A percentile compares a stretch with the other conserved stretches of the same genome.
phyloP scores from a whole-genome alignment of 2,888 invertebrate genomes.

The Cataglyphis altisquamis region DNA sequence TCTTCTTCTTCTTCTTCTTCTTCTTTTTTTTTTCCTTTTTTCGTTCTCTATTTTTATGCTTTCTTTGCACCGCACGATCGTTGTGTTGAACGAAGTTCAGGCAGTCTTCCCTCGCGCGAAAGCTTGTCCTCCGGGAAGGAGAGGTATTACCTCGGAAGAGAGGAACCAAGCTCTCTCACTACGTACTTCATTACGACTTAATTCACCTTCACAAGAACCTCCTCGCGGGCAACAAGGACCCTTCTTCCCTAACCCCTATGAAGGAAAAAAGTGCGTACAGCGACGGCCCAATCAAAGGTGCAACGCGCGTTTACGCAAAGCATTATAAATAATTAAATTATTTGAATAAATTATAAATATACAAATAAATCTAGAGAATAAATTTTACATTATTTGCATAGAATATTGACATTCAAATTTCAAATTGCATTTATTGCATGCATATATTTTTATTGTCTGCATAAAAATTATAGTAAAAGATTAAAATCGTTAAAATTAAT shows the following conservation, averaged over 20 bases:
- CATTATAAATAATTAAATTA: not conserved
- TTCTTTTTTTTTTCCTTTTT: not conserved
- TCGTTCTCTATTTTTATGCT: conserved; percentile 15
- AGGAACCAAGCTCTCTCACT: conserved; percentile 62
- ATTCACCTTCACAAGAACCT: conserved; percentile 76
- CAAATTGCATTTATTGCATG: not conserved
- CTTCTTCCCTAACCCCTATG: conserved; percentile 7
- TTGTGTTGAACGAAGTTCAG: conserved; percentile 9
- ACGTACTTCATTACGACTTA: conserved; percentile 80
- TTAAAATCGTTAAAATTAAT: not conserved
- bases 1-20: conserved; percentile 19
- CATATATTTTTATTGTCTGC: not conserved
- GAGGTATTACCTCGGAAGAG: conserved; percentile 43
- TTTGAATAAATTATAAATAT: not conserved
- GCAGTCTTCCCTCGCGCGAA: conserved; percentile 7
- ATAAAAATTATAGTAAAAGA: conserved; percentile 14
- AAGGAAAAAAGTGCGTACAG: conserved; percentile 54
- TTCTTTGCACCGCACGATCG: conserved; percentile 38
- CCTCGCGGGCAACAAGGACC: conserved; percentile 55
- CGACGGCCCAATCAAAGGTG: conserved; percentile 30
- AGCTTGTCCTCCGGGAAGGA: conserved; percentile 38
- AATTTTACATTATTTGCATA: not conserved
- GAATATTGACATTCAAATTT: not conserved
- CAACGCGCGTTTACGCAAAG: not conserved
- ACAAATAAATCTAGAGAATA: not conserved